These are phyloP conservation scores for Gastrophysa polygoni DNA, from an alignment of 2,888 invertebrate genomes.

Conservation along the genomic window DNA sequence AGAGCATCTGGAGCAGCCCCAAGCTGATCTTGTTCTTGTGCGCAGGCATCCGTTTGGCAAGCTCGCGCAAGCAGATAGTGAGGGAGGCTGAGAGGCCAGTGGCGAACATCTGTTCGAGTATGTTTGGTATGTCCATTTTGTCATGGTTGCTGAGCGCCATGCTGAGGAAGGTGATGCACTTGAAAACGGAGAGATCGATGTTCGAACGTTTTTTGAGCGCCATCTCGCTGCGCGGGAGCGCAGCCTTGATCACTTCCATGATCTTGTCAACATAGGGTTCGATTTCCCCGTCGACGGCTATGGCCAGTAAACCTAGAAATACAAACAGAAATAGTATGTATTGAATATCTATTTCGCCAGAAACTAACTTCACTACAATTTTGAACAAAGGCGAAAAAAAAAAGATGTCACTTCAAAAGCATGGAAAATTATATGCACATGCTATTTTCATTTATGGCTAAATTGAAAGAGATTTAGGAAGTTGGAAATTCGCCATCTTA, in stretches of 20 bases:
- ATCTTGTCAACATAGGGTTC: slow-evolving; percentile 80
- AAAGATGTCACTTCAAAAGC: too few relatives aligned
- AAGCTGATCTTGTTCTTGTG: slow-evolving; percentile 91
- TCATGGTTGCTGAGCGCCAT: slow-evolving; percentile 82
- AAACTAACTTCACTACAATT: too few relatives aligned
- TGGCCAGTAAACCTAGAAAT: slow-evolving; percentile 71
- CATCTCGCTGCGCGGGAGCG: slow-evolving; percentile 72
- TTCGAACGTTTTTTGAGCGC: slow-evolving; percentile 75
- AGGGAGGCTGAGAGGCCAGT: slow-evolving; percentile 90
- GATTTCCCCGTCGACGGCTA: slow-evolving; percentile 84
- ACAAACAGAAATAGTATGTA: too few relatives aligned
- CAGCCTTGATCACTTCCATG: slow-evolving; percentile 70
- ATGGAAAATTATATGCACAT: too few relatives aligned
- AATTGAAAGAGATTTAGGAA: too few relatives aligned
- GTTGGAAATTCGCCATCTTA: too few relatives aligned
- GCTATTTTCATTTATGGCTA: too few relatives aligned
- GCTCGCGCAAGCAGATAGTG: slow-evolving; percentile 88
- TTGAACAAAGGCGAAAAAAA: too few relatives aligned
- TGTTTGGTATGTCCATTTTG: slow-evolving; percentile 77
- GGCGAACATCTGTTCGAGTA: slow-evolving; percentile 90
- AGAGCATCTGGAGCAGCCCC: slow-evolving; percentile 89
- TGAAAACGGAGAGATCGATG: slow-evolving; percentile 89
- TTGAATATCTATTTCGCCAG: too few relatives aligned
- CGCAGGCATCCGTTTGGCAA: slow-evolving; percentile 83
- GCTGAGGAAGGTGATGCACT: slow-evolving; percentile 89